Percentiles rank a stretch among this genome's conserved stretches.
phyloP scores from a whole-genome alignment of 53 echinoderm and acorn worm species.

The Apostichopus leukothele region DNA sequence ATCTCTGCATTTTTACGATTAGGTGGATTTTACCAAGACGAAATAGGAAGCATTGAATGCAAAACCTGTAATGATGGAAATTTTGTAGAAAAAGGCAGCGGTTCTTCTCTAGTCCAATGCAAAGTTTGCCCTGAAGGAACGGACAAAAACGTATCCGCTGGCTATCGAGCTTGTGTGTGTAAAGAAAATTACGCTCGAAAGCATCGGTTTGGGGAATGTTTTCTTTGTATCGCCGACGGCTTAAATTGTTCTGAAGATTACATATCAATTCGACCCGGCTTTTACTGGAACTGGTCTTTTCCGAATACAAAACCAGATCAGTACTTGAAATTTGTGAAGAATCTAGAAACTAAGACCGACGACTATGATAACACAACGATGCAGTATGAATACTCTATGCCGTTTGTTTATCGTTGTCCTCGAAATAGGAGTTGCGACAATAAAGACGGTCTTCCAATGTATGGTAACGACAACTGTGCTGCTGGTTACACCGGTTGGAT shows the following conservation, averaged over 20 bases:
- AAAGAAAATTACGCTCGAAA: background rate
- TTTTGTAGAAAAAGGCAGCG: background rate
- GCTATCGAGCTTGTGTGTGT: background rate
- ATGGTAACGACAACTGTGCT: background rate
- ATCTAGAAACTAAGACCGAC: background rate
- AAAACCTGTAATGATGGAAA: background rate
- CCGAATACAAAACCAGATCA: background rate
- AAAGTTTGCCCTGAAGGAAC: constrained; percentile 15
- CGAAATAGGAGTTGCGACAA: background rate
- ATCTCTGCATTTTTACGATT: background rate
- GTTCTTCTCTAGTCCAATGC: background rate
- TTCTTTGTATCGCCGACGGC: background rate
- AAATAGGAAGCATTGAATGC: background rate
- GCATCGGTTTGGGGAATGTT: background rate
- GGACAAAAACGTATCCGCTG: background rate
- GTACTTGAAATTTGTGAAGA: background rate
- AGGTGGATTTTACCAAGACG: constrained; percentile 19
- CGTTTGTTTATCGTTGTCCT: background rate
- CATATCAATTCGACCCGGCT: background rate
- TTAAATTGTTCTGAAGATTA: background rate
- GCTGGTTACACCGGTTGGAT: constrained; percentile 13
- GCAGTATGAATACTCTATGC: background rate
- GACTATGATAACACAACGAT: background rate
- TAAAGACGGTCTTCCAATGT: background rate
- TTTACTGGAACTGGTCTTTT: constrained; percentile 31